Evolutionary conservation across 2,113 vertebrate species (phyloP).

Genomic region (Leptobrachium ailaonicum): DNA sequence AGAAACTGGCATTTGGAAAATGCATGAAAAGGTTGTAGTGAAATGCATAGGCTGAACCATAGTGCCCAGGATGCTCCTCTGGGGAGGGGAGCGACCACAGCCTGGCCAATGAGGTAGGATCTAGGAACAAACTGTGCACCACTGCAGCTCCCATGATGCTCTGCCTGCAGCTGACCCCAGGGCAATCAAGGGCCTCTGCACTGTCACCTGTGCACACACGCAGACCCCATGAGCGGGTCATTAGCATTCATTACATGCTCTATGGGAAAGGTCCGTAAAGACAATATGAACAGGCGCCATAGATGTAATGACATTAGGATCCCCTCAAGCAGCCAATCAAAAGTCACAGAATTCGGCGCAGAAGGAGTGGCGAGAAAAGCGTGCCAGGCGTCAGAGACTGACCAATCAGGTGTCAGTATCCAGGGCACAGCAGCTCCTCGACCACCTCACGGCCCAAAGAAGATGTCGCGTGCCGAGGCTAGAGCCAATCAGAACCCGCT

Average conservation of each 20-base stretch:
- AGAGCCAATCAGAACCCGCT: constrained; percentile 1
- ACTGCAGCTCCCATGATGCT: no score
- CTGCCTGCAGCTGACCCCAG: no score
- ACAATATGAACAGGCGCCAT: neutral
- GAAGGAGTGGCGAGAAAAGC: neutral
- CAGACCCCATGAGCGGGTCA: no score
- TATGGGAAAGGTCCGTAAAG: no score
- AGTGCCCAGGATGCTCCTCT: neutral
- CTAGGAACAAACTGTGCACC: no score
- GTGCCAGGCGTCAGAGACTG: neutral
- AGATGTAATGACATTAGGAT: neutral
- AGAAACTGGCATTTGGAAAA: no score
- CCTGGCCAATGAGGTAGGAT: no score
- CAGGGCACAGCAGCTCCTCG: neutral
- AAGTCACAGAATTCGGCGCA: constrained; percentile 3
- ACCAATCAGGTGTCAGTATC: constrained; percentile 23
- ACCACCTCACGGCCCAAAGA: constrained; percentile 13
- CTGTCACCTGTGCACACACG: no score
- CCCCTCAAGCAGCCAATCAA: neutral
- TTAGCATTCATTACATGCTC: no score
- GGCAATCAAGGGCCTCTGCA: no score
- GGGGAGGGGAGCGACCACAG: no score
- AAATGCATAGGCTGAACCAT: neutral
- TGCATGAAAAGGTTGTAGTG: neutral
- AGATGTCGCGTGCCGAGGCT: neutral